A percentile compares a stretch with the other conserved stretches of the same genome.
These are phyloP conservation scores for Melieria crassipennis DNA, from an alignment of 2,888 invertebrate genomes.

Conservation along the genomic window DNA sequence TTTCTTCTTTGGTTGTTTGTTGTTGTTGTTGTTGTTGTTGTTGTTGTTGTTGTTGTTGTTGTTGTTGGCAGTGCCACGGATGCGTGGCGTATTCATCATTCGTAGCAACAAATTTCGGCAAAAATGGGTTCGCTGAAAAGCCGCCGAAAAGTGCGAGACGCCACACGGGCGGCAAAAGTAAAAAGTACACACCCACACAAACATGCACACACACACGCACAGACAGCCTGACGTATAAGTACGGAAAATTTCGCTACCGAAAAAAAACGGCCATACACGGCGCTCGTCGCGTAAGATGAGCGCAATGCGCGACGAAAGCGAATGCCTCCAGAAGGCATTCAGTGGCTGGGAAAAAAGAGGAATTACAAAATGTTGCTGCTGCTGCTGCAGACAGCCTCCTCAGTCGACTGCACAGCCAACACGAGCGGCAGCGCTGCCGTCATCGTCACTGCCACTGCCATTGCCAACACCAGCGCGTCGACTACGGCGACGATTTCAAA, in stretches of 20 bases:
- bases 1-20: not conserved
- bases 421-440: not conserved
- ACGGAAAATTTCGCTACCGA: constrained; percentile 8
- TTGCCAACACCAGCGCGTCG: not conserved
- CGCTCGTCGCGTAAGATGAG: too few relatives aligned
- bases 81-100: constrained; percentile 26
- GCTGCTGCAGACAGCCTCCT: too few relatives aligned
- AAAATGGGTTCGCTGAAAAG: constrained; percentile 27
- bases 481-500: constrained; percentile 5
- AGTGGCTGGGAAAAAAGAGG: too few relatives aligned
- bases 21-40: too few relatives aligned
- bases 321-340: too few relatives aligned
- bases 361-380: too few relatives aligned
- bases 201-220: not conserved
- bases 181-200: constrained; percentile 8
- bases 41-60: too few relatives aligned
- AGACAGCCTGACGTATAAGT: not conserved
- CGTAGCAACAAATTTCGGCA: constrained; percentile 21
- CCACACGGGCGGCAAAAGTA: not conserved
- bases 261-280: not conserved
- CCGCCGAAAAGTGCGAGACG: not conserved
- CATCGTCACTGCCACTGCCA: not conserved
- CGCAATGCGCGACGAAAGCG: too few relatives aligned
- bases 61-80: not conserved
- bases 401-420: too few relatives aligned